Conservation (phyloP, 2,888 invertebrate species). For the Tipula vernalis region DNA sequence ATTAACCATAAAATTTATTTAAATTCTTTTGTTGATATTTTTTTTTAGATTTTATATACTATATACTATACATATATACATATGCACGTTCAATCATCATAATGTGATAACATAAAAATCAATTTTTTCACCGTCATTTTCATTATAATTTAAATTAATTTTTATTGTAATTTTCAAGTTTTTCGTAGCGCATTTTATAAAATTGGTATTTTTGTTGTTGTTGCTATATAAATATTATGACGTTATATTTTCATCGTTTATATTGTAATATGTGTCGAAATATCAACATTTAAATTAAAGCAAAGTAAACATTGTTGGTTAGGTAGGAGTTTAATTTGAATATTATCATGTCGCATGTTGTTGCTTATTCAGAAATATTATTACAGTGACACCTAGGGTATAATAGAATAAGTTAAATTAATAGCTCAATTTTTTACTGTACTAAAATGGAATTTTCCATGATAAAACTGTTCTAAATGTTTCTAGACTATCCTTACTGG, state of each 20-base stretch:
- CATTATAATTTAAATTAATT: background rate
- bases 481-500: too few relatives aligned
- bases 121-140: background rate
- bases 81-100: background rate
- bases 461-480: too few relatives aligned
- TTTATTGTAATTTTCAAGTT: background rate
- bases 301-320: background rate
- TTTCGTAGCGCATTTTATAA: background rate
- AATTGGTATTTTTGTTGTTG: background rate
- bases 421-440: too few relatives aligned
- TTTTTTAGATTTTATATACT: background rate
- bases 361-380: too few relatives aligned
- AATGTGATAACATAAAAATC: background rate
- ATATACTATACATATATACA: too few relatives aligned
- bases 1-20: background rate
- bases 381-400: too few relatives aligned
- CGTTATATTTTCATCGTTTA: background rate
- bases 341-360: background rate
- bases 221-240: background rate
- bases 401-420: too few relatives aligned
- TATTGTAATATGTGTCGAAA: background rate
- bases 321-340: background rate
- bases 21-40: background rate
- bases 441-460: too few relatives aligned
- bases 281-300: background rate